phyloP scores from a whole-genome alignment of 2,888 invertebrate species.

The Bombyx huttoni region DNA sequence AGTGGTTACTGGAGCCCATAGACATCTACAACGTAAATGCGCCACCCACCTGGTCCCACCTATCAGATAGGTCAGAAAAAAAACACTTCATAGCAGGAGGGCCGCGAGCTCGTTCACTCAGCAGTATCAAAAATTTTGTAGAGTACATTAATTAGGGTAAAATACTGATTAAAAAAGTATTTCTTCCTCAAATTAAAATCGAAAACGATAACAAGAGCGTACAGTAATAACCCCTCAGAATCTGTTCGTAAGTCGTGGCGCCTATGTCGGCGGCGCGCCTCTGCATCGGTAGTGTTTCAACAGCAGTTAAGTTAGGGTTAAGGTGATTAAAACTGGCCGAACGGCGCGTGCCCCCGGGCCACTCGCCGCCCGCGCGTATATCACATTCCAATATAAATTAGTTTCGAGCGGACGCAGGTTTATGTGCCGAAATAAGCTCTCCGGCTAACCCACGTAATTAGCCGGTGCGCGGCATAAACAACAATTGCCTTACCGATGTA shows the following conservation, averaged over 20 bases:
- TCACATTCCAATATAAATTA: constrained; percentile 72
- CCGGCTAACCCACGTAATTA: constrained; percentile 38
- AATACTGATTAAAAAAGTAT: not conserved
- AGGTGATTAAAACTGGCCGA: constrained; percentile 56
- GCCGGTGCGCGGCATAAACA: constrained; percentile 25
- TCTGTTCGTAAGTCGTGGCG: constrained; percentile 23
- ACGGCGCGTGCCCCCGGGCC: constrained; percentile 49
- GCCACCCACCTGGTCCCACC: no score
- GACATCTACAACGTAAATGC: no score
- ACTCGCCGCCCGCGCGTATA: constrained; percentile 46
- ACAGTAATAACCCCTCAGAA: not conserved
- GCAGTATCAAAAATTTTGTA: no score
- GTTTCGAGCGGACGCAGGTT: constrained; percentile 50
- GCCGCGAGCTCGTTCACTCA: no score
- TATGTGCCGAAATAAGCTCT: constrained; percentile 56
- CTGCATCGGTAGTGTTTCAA: constrained; percentile 45
- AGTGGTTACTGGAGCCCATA: no score
- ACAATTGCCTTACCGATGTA: constrained; percentile 17
- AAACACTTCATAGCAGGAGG: no score
- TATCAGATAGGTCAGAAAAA: no score
- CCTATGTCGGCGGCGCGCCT: constrained; percentile 27
- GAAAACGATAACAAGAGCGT: not conserved
- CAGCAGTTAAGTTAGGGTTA: constrained; percentile 44
- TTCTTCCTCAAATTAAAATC: not conserved
- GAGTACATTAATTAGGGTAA: no score